phyloP scores from a whole-genome alignment of 1,140 invertebrate genomes.

The Araneus ventricosus region DNA sequence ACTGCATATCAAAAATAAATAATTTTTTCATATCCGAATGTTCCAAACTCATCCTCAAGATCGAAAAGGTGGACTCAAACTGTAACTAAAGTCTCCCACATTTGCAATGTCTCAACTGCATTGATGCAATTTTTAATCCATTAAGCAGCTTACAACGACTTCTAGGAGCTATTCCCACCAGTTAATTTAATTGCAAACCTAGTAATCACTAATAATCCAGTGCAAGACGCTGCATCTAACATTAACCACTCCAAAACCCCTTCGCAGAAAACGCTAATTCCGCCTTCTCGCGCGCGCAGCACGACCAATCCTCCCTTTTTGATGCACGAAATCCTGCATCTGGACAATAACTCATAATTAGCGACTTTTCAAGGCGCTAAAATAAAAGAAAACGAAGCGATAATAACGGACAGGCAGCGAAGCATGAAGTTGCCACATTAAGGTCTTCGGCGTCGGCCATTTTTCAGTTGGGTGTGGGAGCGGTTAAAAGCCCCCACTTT shows the following conservation, averaged over 20 bases:
- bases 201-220: slow-evolving; percentile 17
- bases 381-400: slow-evolving; percentile 54
- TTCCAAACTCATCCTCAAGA: too few relatives aligned
- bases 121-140: background rate
- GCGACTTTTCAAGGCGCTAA: slow-evolving; percentile 56
- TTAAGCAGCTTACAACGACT: background rate
- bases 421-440: slow-evolving; percentile 62
- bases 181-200: slow-evolving; percentile 15
- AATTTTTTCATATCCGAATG: too few relatives aligned
- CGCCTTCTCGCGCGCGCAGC: background rate
- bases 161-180: background rate
- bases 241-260: slow-evolving; percentile 33
- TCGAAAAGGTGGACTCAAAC: too few relatives aligned
- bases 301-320: background rate
- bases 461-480: slow-evolving; percentile 37
- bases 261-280: background rate
- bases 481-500: slow-evolving; percentile 54
- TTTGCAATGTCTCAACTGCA: background rate
- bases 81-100: background rate
- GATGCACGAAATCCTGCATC: background rate
- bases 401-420: slow-evolving; percentile 55
- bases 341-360: slow-evolving; percentile 65
- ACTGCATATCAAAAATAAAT: too few relatives aligned
- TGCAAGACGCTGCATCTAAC: background rate
- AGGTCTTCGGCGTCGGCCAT: slow-evolving; percentile 9